These are phyloP conservation scores for Villa cingulata DNA, from an alignment of 2,888 invertebrate species.

Conservation along the genomic window DNA sequence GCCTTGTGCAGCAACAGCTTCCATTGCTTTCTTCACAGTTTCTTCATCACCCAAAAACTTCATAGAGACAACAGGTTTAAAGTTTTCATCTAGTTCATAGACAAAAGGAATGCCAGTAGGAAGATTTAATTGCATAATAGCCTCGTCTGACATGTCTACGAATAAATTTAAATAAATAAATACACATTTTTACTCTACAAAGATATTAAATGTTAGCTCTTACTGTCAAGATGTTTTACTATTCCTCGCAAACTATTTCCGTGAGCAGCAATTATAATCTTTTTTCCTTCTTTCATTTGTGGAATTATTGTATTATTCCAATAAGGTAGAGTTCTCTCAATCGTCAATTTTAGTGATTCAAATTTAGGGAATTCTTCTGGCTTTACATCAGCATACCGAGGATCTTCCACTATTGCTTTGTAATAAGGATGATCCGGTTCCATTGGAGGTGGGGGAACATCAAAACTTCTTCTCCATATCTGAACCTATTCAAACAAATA, in stretches of 20 bases:
- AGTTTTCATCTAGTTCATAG: slow-evolving; percentile 60
- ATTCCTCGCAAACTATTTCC: slow-evolving; percentile 80
- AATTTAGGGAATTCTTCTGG: slow-evolving; percentile 69
- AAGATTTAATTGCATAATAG: slow-evolving; percentile 64
- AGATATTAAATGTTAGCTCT: slow-evolving; percentile 21
- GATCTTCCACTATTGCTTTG: slow-evolving; percentile 61
- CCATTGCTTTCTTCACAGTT: slow-evolving; percentile 67
- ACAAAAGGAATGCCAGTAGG: slow-evolving; percentile 74
- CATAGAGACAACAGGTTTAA: slow-evolving; percentile 64
- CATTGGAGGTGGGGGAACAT: slow-evolving; percentile 75
- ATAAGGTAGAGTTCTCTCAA: slow-evolving; percentile 71
- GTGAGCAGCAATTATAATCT: slow-evolving; percentile 73
- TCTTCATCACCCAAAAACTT: slow-evolving; percentile 70
- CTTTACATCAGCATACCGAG: slow-evolving; percentile 63
- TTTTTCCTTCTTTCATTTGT: slow-evolving; percentile 68
- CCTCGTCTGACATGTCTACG: slow-evolving; percentile 54
- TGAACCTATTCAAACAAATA: slow-evolving; percentile 44
- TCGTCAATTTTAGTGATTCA: slow-evolving; percentile 73
- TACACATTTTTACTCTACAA: background rate
- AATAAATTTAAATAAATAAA: slow-evolving; percentile 12
- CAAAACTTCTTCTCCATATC: slow-evolving; percentile 79
- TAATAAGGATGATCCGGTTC: slow-evolving; percentile 65
- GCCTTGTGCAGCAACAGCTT: slow-evolving; percentile 66
- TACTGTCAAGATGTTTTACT: slow-evolving; percentile 76
- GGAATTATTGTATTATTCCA: slow-evolving; percentile 70